Conservation (phyloP, 2,888 invertebrate genomes). For the Coremacera marginata region DNA sequence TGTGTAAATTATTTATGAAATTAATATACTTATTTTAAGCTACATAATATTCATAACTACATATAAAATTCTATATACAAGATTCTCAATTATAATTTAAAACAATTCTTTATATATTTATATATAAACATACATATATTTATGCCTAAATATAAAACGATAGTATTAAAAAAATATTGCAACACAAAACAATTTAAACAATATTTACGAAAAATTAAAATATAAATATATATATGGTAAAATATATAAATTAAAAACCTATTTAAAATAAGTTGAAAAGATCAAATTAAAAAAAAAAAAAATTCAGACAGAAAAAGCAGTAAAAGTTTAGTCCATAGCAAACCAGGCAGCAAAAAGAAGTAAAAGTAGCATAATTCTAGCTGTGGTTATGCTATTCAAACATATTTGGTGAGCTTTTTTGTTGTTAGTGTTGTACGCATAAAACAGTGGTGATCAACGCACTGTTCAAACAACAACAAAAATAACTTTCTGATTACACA, state of each 20-base stretch:
- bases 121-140: conserved; percentile 15
- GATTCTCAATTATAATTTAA: conserved; percentile 31
- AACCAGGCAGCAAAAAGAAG: conserved; percentile 5
- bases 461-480: too few species aligned
- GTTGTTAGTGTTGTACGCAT: too few species aligned
- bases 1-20: conserved; percentile 26
- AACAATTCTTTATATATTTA: conserved; percentile 1
- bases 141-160: conserved; percentile 8
- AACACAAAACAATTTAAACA: background rate
- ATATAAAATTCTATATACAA: conserved; percentile 16
- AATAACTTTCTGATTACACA: too few species aligned
- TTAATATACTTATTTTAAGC: background rate
- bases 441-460: too few species aligned
- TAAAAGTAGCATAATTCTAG: conserved; percentile 6
- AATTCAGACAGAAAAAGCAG: background rate
- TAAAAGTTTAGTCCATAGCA: background rate
- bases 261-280: background rate
- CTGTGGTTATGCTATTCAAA: too few species aligned
- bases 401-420: too few species aligned
- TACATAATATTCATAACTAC: background rate
- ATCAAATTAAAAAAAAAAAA: background rate
- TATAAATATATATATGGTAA: background rate
- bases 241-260: background rate
- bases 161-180: background rate
- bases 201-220: background rate